phyloP scores from a whole-genome alignment of 2,888 invertebrate genomes.

The Ectemnius lituratus region DNA sequence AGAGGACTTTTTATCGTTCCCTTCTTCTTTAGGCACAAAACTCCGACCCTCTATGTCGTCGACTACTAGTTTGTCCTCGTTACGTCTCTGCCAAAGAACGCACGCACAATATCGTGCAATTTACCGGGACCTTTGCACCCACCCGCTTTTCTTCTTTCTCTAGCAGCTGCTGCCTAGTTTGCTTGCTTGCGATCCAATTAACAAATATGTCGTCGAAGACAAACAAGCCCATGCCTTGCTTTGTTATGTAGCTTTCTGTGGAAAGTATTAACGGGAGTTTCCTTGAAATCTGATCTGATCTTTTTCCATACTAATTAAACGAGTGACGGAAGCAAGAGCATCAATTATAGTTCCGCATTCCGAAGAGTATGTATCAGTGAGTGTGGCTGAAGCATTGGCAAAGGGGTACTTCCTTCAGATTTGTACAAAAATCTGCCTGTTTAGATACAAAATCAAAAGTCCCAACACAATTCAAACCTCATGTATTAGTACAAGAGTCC shows the following conservation, averaged over 20 bases:
- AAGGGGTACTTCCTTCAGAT: neutral
- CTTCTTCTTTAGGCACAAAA: conserved; percentile 3
- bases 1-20: conserved; percentile 11
- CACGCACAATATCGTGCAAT: conserved; percentile 16
- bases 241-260: too few relatives aligned
- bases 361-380: conserved; percentile 49
- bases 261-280: too few relatives aligned
- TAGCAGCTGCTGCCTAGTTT: too few relatives aligned
- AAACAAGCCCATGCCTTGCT: too few relatives aligned
- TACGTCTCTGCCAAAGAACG: conserved; percentile 12
- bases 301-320: neutral
- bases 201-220: too few relatives aligned
- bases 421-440: too few relatives aligned
- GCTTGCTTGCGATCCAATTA: too few relatives aligned
- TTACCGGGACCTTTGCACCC: conserved; percentile 10
- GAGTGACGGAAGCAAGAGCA: conserved; percentile 50
- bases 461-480: too few relatives aligned
- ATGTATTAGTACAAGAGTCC: too few relatives aligned
- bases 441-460: too few relatives aligned
- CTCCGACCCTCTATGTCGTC: conserved; percentile 16
- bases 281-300: too few relatives aligned
- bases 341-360: conserved; percentile 71
- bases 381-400: conserved; percentile 48
- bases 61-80: conserved; percentile 19
- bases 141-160: neutral